Evolutionary conservation across 2,888 invertebrate genomes (phyloP).

Genomic region (Blastobasis lacticolella): DNA sequence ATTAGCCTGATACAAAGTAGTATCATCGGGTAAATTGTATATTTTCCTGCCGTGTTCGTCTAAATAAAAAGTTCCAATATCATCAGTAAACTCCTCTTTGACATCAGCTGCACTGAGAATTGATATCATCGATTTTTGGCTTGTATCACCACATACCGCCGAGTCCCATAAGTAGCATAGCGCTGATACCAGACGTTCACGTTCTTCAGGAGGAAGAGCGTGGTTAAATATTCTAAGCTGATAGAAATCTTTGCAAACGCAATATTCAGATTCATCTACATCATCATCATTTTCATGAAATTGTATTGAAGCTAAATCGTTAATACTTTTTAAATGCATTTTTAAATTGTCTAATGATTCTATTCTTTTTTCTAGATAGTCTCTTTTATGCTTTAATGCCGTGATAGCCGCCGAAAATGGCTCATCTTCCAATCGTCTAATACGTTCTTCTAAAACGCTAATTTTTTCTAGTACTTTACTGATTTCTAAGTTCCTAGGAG

Average conservation of each 20-base stretch:
- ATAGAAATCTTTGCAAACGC: constrained; percentile 53
- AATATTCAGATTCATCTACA: constrained; percentile 32
- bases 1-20: constrained; percentile 48
- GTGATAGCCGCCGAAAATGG: constrained; percentile 43
- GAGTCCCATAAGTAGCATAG: constrained; percentile 55
- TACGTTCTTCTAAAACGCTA: constrained; percentile 40
- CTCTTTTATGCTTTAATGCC: constrained; percentile 47
- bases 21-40: constrained; percentile 44
- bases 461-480: constrained; percentile 51
- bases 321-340: constrained; percentile 37
- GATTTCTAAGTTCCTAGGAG: constrained; percentile 47
- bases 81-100: constrained; percentile 56
- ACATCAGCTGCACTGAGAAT: constrained; percentile 52
- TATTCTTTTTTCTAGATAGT: constrained; percentile 44
- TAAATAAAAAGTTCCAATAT: constrained; percentile 49
- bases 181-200: constrained; percentile 54
- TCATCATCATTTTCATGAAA: constrained; percentile 17
- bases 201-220: constrained; percentile 38
- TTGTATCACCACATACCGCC: constrained; percentile 47
- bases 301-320: constrained; percentile 23
- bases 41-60: constrained; percentile 59
- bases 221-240: constrained; percentile 60
- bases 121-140: constrained; percentile 54
- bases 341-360: constrained; percentile 45
- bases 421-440: constrained; percentile 39